Percentiles rank a stretch among this genome's conserved stretches.
Conservation (phyloP, 2,113 vertebrate species). For the Promerops cafer region DNA sequence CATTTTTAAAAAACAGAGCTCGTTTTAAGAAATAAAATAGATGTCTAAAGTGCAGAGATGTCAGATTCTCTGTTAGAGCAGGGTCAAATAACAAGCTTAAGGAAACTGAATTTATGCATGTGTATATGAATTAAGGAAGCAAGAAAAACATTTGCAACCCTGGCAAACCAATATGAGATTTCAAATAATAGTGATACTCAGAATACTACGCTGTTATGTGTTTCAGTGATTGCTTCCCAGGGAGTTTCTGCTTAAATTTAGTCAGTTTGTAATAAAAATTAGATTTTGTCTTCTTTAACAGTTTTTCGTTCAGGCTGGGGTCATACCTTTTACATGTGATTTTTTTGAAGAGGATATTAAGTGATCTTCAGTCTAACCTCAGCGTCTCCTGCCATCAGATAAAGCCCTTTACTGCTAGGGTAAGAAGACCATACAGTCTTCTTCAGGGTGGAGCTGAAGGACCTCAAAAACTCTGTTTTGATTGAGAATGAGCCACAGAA, state of each 20-base stretch:
- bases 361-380: neutral
- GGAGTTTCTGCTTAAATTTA: neutral
- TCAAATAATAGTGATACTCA: neutral
- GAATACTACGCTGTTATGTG: neutral
- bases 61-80: neutral
- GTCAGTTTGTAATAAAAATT: neutral
- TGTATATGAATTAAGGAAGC: neutral
- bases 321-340: neutral
- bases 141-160: neutral
- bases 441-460: neutral
- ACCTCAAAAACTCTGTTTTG: neutral
- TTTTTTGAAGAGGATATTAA: neutral
- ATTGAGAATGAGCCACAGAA: neutral
- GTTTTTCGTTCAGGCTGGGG: neutral
- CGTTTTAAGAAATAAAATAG: neutral
- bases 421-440: rapidly evolving
- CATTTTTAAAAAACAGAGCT: neutral
- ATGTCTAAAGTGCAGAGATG: neutral
- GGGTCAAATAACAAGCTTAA: neutral
- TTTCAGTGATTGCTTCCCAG: neutral
- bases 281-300: neutral
- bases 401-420: neutral
- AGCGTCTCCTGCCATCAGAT: neutral
- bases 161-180: neutral
- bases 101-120: neutral